Evolutionary conservation across 2,797 vertebrate species (phyloP), one percentile per base, ranked within the genome.

Genomic region (Pogonophryne albipinna): DNA sequence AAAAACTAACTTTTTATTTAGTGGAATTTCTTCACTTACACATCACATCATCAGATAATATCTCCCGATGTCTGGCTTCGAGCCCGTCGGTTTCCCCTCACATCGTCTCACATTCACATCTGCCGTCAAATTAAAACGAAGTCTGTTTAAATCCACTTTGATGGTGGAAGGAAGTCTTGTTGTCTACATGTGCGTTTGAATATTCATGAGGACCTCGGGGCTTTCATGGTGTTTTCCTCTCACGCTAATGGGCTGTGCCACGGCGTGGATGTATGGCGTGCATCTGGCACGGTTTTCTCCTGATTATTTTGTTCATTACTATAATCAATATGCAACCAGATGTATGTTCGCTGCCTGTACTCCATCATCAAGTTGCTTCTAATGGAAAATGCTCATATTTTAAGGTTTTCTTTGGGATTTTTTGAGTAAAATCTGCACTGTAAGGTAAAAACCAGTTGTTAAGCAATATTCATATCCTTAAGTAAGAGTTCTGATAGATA

Each of bases 111-210:
- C 85, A 47, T 79, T 86, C 78, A 79, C 89, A 83, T 92, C 88
- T 91, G 90, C 56, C 42, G 59, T 74, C 78, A 85, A 86, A 90
- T 87, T 85, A 75, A 88, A 90, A 90, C 72, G 77, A 86, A 86
- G 88, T 82, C 79, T 46, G 74, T 77, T 73, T 79, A 71, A 88
- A 89, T 84, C 76, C 80, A 71, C 92, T 92, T 89, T 89, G 91
- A 88, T 84, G 86, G 78, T 80, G 80, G 59, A 67, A 82, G 87
- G 77, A 84, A 85, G 59, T 80, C 55, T 84, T 69, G 52, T 74
- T 67, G 74, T 52, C 84, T 91, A 84, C 94, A 94, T 94, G 90
- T 94, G 93, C 73, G 42, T 67, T 91, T 95, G 91, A 93, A 95
- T 95, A 95, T 94, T 94, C 92, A 95, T 91, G 82, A 67, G 2